Evolutionary conservation across 2,797 vertebrate genomes (phyloP).

Genomic region (Philypnodon macrostomus): DNA sequence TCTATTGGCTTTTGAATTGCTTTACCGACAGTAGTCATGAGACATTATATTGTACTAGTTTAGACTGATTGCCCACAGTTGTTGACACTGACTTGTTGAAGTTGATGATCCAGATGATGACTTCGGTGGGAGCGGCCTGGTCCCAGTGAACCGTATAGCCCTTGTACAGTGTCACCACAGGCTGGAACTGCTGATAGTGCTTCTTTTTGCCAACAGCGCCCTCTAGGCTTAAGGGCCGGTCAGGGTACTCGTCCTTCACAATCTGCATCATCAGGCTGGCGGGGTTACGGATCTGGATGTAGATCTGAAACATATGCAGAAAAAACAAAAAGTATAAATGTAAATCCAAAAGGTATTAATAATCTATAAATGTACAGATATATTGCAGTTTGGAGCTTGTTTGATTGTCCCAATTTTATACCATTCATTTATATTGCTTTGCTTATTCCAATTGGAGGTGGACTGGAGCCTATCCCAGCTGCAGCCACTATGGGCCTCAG

Average conservation of each 20-base stretch:
- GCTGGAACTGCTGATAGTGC: slow-evolving; percentile 98
- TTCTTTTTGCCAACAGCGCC: slow-evolving; percentile 89
- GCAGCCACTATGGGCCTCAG: too few species aligned
- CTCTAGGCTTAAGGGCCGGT: slow-evolving; percentile 81
- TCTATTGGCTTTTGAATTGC: too few species aligned
- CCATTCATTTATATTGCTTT: too few species aligned
- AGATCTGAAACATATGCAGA: slow-evolving; percentile 76
- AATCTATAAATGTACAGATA: too few species aligned
- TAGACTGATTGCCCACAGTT: not conserved
- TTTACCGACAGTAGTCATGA: too few species aligned
- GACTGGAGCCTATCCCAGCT: too few species aligned
- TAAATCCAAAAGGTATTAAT: too few species aligned
- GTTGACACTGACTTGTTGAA: slow-evolving; percentile 86
- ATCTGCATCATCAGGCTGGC: slow-evolving; percentile 87
- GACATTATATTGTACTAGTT: too few species aligned
- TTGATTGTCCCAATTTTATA: too few species aligned
- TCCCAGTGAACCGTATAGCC: slow-evolving; percentile 97
- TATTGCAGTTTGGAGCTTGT: too few species aligned
- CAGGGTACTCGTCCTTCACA: slow-evolving; percentile 87
- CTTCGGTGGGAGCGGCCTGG: slow-evolving; percentile 85
- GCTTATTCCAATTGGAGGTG: too few species aligned
- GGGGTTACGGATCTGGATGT: slow-evolving; percentile 89
- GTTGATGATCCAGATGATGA: slow-evolving; percentile 95
- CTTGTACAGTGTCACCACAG: slow-evolving; percentile 87
- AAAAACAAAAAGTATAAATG: not conserved